Evolutionary conservation across 2,888 invertebrate genomes (phyloP).

Genomic region (Scaptodrosophila latifasciaeformis): DNA sequence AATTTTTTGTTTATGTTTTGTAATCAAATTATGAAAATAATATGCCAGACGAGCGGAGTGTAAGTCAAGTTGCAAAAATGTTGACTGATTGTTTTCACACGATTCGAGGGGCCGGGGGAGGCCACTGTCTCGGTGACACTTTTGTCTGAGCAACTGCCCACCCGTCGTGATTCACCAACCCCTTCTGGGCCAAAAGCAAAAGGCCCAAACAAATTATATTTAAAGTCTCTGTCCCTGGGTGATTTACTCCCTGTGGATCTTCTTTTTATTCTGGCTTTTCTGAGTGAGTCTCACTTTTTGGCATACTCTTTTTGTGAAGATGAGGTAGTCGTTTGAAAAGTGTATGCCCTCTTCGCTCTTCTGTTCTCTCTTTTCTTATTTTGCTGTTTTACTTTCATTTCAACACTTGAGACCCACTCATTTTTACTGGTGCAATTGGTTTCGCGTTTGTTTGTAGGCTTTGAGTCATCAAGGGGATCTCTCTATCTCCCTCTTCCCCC

Average conservation of each 20-base stretch:
- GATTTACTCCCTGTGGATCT: slow-evolving; percentile 55
- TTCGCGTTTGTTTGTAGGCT: slow-evolving; percentile 35
- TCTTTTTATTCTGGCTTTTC: slow-evolving; percentile 7
- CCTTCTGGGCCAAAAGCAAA: slow-evolving; percentile 39
- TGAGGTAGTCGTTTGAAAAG: no score
- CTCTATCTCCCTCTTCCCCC: slow-evolving; percentile 25
- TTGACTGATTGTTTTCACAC: slow-evolving; percentile 64
- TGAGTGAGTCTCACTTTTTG: no score
- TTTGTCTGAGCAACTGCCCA: slow-evolving; percentile 3
- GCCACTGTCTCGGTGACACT: neutral
- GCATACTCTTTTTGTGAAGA: no score
- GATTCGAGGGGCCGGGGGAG: slow-evolving; percentile 11
- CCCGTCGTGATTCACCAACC: slow-evolving; percentile 53
- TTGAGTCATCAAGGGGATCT: slow-evolving; percentile 27
- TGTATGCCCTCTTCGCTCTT: no score
- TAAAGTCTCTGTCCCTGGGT: slow-evolving; percentile 43
- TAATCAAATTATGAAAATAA: slow-evolving; percentile 67
- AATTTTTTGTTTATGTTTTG: slow-evolving; percentile 34
- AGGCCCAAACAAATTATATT: slow-evolving; percentile 60
- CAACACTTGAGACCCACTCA: slow-evolving; percentile 47
- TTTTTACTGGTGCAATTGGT: slow-evolving; percentile 50
- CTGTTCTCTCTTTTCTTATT: no score
- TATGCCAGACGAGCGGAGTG: slow-evolving; percentile 34
- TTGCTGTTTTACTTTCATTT: no score
- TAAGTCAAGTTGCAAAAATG: slow-evolving; percentile 64